phyloP scores from a whole-genome alignment of 2,888 invertebrate genomes.

The Alviniconcha strummeri region DNA sequence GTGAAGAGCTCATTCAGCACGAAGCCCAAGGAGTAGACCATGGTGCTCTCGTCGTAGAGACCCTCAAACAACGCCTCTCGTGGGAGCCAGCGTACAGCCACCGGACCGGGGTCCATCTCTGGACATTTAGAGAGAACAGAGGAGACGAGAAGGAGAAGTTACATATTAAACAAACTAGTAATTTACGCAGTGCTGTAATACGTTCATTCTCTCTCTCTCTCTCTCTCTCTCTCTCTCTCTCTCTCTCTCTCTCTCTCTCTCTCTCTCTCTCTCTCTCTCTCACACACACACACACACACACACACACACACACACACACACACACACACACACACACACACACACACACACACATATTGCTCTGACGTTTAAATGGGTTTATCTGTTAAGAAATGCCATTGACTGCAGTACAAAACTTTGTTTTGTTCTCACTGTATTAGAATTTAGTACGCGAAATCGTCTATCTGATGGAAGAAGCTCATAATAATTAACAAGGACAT shows the following conservation, averaged over 20 bases:
- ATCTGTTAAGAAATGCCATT: too few species aligned
- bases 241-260: not conserved
- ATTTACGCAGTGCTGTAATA: not conserved
- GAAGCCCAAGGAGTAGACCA: not conserved
- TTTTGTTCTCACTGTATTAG: too few species aligned
- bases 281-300: conserved; percentile 1
- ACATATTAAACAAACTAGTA: not conserved
- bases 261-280: not conserved
- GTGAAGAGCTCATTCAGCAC: conserved; percentile 3
- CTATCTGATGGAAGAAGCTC: too few species aligned
- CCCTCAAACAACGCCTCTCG: conserved; percentile 1
- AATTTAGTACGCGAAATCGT: too few species aligned
- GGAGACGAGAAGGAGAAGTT: not conserved
- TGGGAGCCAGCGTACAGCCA: not conserved
- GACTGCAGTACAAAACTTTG: too few species aligned
- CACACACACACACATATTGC: not conserved
- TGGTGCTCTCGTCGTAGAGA: not conserved
- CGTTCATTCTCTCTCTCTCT: not conserved
- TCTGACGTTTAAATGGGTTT: too few species aligned
- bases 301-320: conserved; percentile 6
- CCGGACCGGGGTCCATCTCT: not conserved
- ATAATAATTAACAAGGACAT: too few species aligned
- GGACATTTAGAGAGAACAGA: not conserved
- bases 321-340: conserved; percentile 10
- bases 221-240: not conserved